Conservation (phyloP, 2,888 invertebrate genomes). For the Lithophane socia region DNA sequence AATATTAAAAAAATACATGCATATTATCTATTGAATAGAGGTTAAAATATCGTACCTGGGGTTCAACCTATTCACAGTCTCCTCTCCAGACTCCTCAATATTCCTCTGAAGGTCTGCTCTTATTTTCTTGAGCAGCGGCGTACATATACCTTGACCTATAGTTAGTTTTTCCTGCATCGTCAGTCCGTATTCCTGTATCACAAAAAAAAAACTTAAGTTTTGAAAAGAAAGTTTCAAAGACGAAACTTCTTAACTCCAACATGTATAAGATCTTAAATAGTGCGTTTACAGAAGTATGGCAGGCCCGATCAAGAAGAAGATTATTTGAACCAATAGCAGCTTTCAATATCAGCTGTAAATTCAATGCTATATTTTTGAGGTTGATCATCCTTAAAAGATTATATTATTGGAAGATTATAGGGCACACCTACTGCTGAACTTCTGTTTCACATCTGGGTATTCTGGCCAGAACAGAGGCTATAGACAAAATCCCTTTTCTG, state of each 20-base stretch:
- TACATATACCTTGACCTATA: slow-evolving; percentile 99
- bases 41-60: slow-evolving; percentile 91
- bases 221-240: neutral
- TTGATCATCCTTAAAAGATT: neutral
- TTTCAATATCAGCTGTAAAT: neutral
- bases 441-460: neutral
- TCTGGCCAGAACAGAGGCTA: neutral
- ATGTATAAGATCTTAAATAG: neutral
- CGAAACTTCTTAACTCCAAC: neutral
- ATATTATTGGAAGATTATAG: neutral
- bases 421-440: neutral
- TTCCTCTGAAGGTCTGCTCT: slow-evolving; percentile 98
- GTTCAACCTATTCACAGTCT: slow-evolving; percentile 98
- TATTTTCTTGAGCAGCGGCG: slow-evolving; percentile 98
- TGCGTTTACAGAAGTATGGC: neutral
- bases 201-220: neutral
- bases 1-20: too few species aligned
- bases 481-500: too few species aligned
- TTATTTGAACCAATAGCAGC: neutral
- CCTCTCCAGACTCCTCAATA: slow-evolving; percentile 97
- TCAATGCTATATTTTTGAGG: neutral
- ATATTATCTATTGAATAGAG: too few species aligned
- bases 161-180: slow-evolving; percentile 98
- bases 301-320: neutral
- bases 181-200: slow-evolving; percentile 97